Evolutionary conservation across 1,140 invertebrate species (phyloP).

Genomic region (Aporrectodea caliginosa): DNA sequence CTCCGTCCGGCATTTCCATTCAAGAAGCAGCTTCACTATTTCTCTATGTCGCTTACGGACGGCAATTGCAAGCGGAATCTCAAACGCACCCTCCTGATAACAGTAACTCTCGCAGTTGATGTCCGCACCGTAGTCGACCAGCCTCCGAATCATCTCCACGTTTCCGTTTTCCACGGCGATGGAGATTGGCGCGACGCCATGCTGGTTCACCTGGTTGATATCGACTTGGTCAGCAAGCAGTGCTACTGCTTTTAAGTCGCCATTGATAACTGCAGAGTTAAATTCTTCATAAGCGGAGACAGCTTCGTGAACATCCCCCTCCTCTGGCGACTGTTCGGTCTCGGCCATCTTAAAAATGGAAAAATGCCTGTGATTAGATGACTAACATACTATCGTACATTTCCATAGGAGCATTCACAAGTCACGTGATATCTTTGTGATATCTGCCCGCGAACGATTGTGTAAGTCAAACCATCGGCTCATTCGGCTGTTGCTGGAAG

Average conservation of each 20-base stretch:
- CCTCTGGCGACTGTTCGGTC: no score
- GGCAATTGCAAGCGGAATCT: conserved; percentile 23
- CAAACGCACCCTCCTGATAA: neutral
- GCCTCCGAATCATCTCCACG: conserved; percentile 19
- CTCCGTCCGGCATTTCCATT: conserved; percentile 7
- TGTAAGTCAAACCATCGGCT: no score
- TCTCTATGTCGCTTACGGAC: conserved; percentile 10
- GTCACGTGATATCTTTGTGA: no score
- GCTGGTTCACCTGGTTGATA: conserved; percentile 7
- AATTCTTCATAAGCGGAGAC: neutral
- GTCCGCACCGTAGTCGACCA: conserved; percentile 15
- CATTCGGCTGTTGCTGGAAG: no score
- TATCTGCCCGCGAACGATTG: no score
- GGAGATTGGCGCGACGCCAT: conserved; percentile 1
- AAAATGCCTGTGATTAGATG: no score
- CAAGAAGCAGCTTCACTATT: conserved; percentile 22
- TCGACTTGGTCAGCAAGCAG: neutral
- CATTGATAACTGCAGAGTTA: neutral
- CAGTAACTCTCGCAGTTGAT: conserved; percentile 20
- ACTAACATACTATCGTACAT: no score
- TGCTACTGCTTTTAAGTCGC: neutral
- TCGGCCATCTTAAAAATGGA: no score
- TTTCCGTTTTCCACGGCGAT: conserved; percentile 21
- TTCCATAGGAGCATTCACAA: no score
- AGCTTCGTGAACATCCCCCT: no score